A percentile compares a stretch with the other conserved stretches of the same genome.
These are phyloP conservation scores for Epizoanthus scotinus DNA, from an alignment of 92 coral and sea anemone genomes.

Conservation along the genomic window DNA sequence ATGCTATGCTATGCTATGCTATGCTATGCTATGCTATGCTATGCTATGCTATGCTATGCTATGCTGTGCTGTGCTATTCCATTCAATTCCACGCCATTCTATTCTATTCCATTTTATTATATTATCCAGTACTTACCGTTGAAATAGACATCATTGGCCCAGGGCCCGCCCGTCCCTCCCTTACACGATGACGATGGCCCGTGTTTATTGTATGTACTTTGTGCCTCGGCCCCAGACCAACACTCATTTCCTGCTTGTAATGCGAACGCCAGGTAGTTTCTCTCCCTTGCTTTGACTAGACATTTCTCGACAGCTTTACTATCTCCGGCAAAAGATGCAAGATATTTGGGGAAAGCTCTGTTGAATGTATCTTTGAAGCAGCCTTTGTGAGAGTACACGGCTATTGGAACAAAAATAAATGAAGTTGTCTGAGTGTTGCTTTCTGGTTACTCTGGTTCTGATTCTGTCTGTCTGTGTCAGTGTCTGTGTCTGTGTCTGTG, in stretches of 20 bases:
- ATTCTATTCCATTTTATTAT: too few relatives aligned
- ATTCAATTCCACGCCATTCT: too few relatives aligned
- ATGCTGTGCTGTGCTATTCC: too few relatives aligned
- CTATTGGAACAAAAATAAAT: background rate
- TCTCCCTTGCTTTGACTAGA: conserved; percentile 30
- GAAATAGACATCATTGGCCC: conserved; percentile 32
- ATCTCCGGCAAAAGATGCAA: conserved; percentile 10
- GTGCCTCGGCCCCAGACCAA: conserved; percentile 32
- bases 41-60: too few relatives aligned
- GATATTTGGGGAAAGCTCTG: conserved; percentile 26
- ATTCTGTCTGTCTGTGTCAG: too few relatives aligned
- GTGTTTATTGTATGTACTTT: conserved; percentile 18
- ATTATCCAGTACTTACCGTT: conserved; percentile 6
- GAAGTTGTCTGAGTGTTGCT: background rate
- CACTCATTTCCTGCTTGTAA: conserved; percentile 30
- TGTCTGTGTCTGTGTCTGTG: too few relatives aligned
- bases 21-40: too few relatives aligned
- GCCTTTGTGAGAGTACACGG: conserved; percentile 29
- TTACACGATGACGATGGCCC: conserved; percentile 3
- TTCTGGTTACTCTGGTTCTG: too few relatives aligned
- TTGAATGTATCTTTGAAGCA: conserved; percentile 25
- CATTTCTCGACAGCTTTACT: conserved; percentile 18
- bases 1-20: too few relatives aligned
- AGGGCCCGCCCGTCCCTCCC: conserved; percentile 30
- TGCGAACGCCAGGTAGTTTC: conserved; percentile 29